These are phyloP conservation scores for Caenorhabditis sp. DNA, from an alignment of 2,888 invertebrate genomes.

Conservation along the genomic window DNA sequence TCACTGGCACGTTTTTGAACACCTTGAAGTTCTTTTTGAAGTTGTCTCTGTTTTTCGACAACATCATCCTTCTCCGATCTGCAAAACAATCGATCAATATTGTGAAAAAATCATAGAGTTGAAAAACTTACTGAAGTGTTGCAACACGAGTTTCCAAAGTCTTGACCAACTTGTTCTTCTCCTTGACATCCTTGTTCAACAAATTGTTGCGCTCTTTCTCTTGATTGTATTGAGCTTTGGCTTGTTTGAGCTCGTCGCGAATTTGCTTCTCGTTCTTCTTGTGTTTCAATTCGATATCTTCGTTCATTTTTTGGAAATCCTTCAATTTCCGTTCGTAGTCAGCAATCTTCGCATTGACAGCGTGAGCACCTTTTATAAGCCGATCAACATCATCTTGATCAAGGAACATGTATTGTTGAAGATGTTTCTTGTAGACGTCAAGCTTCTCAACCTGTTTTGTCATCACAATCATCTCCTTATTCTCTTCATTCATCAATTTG, in stretches of 20 bases:
- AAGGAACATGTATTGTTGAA: slow-evolving; percentile 4
- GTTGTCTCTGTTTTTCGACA: slow-evolving; percentile 41
- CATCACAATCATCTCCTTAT: slow-evolving; percentile 5
- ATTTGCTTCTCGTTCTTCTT: slow-evolving; percentile 43
- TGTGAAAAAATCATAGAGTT: neutral
- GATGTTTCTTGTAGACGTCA: neutral
- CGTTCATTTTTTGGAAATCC: slow-evolving; percentile 20
- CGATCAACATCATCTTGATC: slow-evolving; percentile 7
- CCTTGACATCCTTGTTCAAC: slow-evolving; percentile 42
- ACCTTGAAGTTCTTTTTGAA: slow-evolving; percentile 44
- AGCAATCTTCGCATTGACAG: slow-evolving; percentile 9
- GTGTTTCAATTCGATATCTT: slow-evolving; percentile 17
- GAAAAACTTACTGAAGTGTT: slow-evolving; percentile 4
- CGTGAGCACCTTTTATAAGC: neutral
- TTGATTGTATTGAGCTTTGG: slow-evolving; percentile 27
- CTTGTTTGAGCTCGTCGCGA: slow-evolving; percentile 19
- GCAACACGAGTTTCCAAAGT: slow-evolving; percentile 54
- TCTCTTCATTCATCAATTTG: slow-evolving; percentile 2
- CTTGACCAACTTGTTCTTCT: slow-evolving; percentile 56
- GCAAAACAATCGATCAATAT: neutral
- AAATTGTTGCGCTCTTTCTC: slow-evolving; percentile 33
- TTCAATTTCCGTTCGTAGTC: slow-evolving; percentile 22
- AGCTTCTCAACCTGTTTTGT: neutral
- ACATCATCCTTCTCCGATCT: slow-evolving; percentile 51
- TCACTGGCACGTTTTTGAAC: slow-evolving; percentile 43